phyloP scores from a whole-genome alignment of 2,888 invertebrate species.

The Ceraclea dissimilis region DNA sequence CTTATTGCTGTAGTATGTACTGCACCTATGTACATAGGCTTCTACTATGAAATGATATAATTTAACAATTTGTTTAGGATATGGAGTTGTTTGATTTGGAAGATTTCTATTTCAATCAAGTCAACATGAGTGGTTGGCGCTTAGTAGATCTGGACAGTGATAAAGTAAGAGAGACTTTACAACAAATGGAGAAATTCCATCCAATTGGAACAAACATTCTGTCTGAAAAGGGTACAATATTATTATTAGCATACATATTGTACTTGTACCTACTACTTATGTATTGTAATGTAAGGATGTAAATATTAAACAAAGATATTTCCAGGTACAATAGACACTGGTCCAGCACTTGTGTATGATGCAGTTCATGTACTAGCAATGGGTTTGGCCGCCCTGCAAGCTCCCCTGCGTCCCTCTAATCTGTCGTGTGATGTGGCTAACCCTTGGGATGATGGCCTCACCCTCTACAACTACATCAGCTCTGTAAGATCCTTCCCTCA shows the following conservation, averaged over 20 bases:
- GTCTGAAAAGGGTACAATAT: conserved; percentile 58
- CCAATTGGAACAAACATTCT: conserved; percentile 74
- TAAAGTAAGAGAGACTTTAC: conserved; percentile 64
- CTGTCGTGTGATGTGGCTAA: conserved; percentile 75
- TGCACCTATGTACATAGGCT: too few species aligned
- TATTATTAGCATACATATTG: not conserved
- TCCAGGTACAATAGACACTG: conserved; percentile 53
- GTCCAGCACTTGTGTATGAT: conserved; percentile 79
- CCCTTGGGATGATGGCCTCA: conserved; percentile 72
- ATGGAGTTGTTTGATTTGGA: conserved; percentile 81
- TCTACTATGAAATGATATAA: too few species aligned
- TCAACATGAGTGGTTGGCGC: conserved; percentile 92
- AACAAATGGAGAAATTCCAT: conserved; percentile 83
- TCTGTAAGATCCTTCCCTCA: conserved; percentile 46
- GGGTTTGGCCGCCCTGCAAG: conserved; percentile 66
- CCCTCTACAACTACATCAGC: conserved; percentile 67
- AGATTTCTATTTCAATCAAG: conserved; percentile 88
- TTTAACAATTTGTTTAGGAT: too few species aligned
- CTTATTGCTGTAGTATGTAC: too few species aligned
- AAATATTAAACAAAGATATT: not conserved
- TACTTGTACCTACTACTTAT: conserved; percentile 31
- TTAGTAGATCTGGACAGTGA: conserved; percentile 75
- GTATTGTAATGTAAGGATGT: too few species aligned
- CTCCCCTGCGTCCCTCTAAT: conserved; percentile 61
- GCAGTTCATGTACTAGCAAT: conserved; percentile 77